Evolutionary conservation across 2,797 vertebrate species (phyloP), one percentile per base, ranked within the genome.

Genomic region (Periophthalmus magnuspinnatus): DNA sequence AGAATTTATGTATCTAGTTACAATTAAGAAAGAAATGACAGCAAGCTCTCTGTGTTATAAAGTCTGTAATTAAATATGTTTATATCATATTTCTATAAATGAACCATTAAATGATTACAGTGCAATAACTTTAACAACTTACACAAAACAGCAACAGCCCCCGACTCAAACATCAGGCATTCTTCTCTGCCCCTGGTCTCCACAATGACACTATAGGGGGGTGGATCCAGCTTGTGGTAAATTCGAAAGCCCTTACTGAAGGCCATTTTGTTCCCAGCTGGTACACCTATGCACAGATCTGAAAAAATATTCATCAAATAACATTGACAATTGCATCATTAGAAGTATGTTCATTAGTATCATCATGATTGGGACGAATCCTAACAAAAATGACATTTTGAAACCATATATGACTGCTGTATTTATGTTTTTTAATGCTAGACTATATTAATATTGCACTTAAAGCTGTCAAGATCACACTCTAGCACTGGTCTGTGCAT

Each of bases 241-340:
- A 99, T 95, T 38, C 97, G 95, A 85, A 95, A 99, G 85, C 98
- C 98, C 93, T 99, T 99, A 90, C 98, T 99, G 93, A 99, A 99
- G 83, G 98, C 97, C 98, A 99, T 99, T 75, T 82, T 82, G 81
- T 84, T 88, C 76, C 80, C 69, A 74, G 82, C 86, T 80, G 76
- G 79, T 74, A 75, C 79, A 79, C 75, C 74, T 76, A 71, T 55
- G 67, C 80, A 77, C 82, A 61, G 71, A 89, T 84, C 92, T 92
- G 82, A 19, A 80, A n/a, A 71, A 75, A 22, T 32, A 70, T 75
- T 64, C 3, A 68, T 6, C 55, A 78, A 45, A 13, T 33, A 38
- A 36, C 10, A 60, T 1, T 24, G 1, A n/a, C 21, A 72, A 38
- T 54, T 6, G 72, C 6, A 36, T 52, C 16, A 33, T 6, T 6